These are phyloP conservation scores for Rhineura floridana DNA, from an alignment of 2,113 vertebrate species.

Conservation along the genomic window DNA sequence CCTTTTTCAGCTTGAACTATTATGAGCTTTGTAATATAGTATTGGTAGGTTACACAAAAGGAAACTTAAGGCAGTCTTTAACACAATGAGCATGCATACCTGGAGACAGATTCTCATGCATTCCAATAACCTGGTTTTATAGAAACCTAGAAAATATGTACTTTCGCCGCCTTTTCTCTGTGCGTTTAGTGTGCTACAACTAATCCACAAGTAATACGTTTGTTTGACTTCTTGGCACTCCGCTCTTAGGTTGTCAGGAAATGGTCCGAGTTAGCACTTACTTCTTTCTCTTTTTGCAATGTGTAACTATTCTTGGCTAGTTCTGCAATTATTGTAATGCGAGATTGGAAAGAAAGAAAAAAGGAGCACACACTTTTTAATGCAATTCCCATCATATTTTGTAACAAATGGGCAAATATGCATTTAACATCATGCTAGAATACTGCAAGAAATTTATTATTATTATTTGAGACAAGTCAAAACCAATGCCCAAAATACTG, in stretches of 20 bases:
- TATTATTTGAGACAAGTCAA: conserved; percentile 11
- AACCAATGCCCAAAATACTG: conserved; percentile 3
- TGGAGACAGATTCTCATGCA: neutral
- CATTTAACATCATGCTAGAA: neutral
- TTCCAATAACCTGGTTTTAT: neutral
- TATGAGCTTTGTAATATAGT: neutral
- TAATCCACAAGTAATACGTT: neutral
- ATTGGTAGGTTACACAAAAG: neutral
- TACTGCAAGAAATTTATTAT: neutral
- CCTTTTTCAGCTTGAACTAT: neutral
- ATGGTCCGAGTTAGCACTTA: neutral
- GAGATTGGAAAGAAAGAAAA: neutral
- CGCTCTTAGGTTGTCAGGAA: neutral
- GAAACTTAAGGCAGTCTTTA: neutral
- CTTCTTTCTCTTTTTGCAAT: neutral
- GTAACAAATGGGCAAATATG: neutral
- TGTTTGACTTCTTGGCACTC: neutral
- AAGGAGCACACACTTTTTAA: neutral
- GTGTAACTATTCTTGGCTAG: neutral
- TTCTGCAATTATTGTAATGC: neutral
- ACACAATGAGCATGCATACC: neutral
- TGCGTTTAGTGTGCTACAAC: neutral
- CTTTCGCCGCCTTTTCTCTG: neutral
- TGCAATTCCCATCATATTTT: neutral
- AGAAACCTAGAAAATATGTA: neutral